Evolutionary conservation across 2,113 vertebrate genomes (phyloP).

Genomic region (Gila orcuttii): DNA sequence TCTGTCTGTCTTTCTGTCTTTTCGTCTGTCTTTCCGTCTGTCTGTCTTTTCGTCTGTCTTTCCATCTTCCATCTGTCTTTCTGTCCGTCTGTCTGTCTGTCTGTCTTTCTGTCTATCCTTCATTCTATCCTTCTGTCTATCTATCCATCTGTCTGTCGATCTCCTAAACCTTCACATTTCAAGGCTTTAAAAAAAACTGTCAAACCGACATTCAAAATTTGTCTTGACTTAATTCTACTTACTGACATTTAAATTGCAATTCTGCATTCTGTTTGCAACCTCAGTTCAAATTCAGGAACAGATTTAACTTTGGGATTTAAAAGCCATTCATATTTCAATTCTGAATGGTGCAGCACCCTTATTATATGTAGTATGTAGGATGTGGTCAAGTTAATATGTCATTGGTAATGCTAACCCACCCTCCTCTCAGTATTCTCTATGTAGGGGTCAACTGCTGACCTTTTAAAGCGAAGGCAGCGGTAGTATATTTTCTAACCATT

Average conservation of each 20-base stretch:
- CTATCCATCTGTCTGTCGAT: background rate
- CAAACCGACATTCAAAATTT: too few relatives aligned
- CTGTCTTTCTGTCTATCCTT: fast-evolving
- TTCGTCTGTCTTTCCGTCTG: fast-evolving
- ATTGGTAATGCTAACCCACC: background rate
- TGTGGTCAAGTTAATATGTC: conserved; percentile 9
- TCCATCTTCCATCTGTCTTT: fast-evolving
- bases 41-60: background rate
- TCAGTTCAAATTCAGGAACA: background rate
- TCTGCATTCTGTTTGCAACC: background rate
- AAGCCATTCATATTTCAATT: background rate
- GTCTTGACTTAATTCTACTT: background rate
- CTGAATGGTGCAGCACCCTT: background rate
- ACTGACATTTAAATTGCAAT: background rate
- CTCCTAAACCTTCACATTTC: background rate
- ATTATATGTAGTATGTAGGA: background rate
- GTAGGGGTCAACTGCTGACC: conserved; percentile 11
- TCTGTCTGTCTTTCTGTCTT: fast-evolving
- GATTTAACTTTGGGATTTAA: background rate
- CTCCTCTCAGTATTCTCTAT: background rate
- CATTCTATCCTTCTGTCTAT: background rate
- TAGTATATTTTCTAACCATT: conserved; percentile 19
- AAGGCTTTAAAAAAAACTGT: too few relatives aligned
- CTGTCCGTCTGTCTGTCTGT: fast-evolving
- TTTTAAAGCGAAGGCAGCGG: background rate